Conservation (phyloP, 2,113 vertebrate species). For the Rhinopomastus cyanomelas region DNA sequence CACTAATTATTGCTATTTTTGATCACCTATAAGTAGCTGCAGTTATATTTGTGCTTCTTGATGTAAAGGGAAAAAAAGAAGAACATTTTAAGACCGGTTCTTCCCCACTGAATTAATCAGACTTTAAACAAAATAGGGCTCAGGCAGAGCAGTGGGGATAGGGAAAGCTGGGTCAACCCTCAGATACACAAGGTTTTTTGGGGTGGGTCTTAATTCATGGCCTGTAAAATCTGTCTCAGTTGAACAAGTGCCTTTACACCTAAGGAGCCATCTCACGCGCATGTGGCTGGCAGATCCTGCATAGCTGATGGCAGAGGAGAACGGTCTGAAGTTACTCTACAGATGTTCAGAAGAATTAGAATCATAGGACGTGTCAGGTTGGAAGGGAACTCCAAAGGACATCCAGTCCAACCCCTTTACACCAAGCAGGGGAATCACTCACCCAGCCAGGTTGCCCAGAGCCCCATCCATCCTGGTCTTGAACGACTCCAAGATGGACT, state of each 20-base stretch:
- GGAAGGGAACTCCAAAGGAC: too few species aligned
- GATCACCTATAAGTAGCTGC: not conserved
- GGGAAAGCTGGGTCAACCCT: not conserved
- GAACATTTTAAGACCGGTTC: not conserved
- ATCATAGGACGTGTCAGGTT: not conserved
- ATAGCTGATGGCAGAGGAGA: not conserved
- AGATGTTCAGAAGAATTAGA: not conserved
- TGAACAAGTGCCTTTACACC: too few species aligned
- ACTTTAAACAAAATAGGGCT: not conserved
- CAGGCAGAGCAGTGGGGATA: not conserved
- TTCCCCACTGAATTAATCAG: constrained; percentile 19
- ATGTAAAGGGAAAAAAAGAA: not conserved
- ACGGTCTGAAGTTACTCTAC: not conserved
- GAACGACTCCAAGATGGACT: too few species aligned
- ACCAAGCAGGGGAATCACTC: too few species aligned
- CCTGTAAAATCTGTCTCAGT: too few species aligned
- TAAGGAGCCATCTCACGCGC: too few species aligned
- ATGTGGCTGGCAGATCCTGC: too few species aligned
- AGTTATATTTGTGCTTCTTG: constrained; percentile 31
- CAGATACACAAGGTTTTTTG: not conserved
- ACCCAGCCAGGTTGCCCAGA: too few species aligned
- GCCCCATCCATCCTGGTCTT: too few species aligned
- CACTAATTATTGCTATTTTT: constrained; percentile 34
- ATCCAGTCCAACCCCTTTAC: too few species aligned
- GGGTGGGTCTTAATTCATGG: not conserved